Base-by-base conservation (phyloP, 2,113 vertebrate species). In the Thalassarche chlororhynchos region DNA sequence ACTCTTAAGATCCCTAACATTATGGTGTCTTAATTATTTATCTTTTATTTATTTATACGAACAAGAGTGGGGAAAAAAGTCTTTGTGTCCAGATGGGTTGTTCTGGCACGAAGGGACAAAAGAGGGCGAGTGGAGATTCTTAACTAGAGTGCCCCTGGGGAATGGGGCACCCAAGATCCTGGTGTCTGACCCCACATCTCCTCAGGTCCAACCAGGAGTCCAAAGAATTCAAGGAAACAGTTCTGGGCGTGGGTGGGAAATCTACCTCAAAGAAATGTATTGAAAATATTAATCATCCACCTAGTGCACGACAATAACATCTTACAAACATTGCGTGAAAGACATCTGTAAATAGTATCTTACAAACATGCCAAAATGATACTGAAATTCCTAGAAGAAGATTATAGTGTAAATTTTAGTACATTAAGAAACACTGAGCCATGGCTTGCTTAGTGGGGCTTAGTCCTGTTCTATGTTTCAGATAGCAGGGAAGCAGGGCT, bases 371-470 rank as follows among this genome's bases (percentile, higher is more conserved):
- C 46, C n/a, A 32, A 86, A 88, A 49, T 15, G 14, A 24, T 66
- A 29, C 62, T 51, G 38, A 70, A 75, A 55, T 64, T 83, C 14
- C 61, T 38, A 4, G 6, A 58, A 40, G 7, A 42, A 23, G 36
- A 36, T 70, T 36, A 8, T 6, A 12, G 24, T 8, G 24, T 47
- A 38, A 46, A 32, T 75, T 70, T 58, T 54, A 55, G 38, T 29
- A 36, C 6, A 2, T 32, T 40, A 51, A 29, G 17, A 61, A 87
- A n/a, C 8, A 9, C 21, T 61, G 62, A 81, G 23, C 28, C 25
- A 0, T 42, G n/a, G 13, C 77, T 32, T 0, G 1, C 6, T 3
- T 51, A 15, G 8, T 24, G 54, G 17, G 12, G 19, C 46, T 81
- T 15, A 32, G 19, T n/a, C 31, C 46, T 79, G 10, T 47, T 75